Base-by-base conservation (phyloP, 2,797 vertebrate species). In the Hyperoplus immaculatus region DNA sequence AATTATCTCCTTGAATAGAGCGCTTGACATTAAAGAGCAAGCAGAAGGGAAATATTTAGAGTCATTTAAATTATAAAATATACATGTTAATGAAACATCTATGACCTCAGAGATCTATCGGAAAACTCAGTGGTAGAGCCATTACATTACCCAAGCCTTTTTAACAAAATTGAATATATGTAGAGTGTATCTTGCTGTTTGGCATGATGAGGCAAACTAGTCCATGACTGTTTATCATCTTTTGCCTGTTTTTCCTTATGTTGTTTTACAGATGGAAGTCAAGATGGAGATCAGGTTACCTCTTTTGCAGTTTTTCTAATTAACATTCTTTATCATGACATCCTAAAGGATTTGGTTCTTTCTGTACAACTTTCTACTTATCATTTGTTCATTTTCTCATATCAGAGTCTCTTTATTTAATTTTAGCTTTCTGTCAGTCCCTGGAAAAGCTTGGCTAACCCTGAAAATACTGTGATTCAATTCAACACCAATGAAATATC, bases 281-380 rank as follows among this genome's bases (percentile, higher is more conserved):
- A 90, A 96, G 96, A 94, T 94, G 95, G 93, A 89, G 94, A 96
- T 88, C 97, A 98, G 97, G 97, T 99, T 96, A 94, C 93, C 65
- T 76, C 0, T 84, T 85, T 85, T 71, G 77, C 78, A 66, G 62
- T 83, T 77, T 78, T 18, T 85, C 45, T 65, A 3, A 62, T 75
- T 15, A 14, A 39, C 6, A 41, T 41, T 9, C 21, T 16, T 21
- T 6, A 45, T 45, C 10, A 29, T 29, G 10, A 45, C 43, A 45
- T 45, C 43, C 43, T 45, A 7, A 7, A 45, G 6, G 43, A n/a
- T 18, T 11, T 41, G 29, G 14, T 53, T 56, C 18, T 63, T 38
- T 51, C 18, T 81, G 0, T 61, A 15, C 11, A 42, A 1, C 69
- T 18, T 49, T 59, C 16, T 55, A 8, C 45, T 12, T 39, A 46